These are phyloP conservation scores for Pocillopora verrucosa DNA, from an alignment of 64 coral and sea anemone genomes.

Conservation along the genomic window DNA sequence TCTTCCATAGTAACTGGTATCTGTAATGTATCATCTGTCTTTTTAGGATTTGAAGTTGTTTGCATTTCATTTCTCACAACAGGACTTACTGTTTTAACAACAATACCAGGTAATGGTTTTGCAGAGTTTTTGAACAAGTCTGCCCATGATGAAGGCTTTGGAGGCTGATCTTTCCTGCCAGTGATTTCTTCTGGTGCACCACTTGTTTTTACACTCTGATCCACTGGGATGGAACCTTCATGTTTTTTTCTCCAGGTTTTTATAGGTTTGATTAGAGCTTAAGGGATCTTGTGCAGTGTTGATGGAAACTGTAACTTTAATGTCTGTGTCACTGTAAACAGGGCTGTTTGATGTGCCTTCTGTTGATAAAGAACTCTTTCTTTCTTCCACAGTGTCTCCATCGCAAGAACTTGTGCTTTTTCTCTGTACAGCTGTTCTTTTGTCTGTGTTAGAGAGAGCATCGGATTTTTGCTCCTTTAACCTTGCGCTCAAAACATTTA, in stretches of 20 bases:
- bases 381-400: slow-evolving; percentile 2
- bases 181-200: not conserved
- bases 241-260: not conserved
- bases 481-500: not conserved
- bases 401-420: not conserved
- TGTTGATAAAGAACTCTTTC: slow-evolving; percentile 27
- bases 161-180: slow-evolving; percentile 1
- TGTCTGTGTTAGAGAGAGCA: not conserved
- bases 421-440: not conserved
- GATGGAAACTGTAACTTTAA: not conserved
- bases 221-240: not conserved
- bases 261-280: not conserved
- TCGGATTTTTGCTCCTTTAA: not conserved
- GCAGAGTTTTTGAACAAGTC: slow-evolving; percentile 55
- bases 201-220: not conserved
- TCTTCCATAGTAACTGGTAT: slow-evolving; percentile 51
- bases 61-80: slow-evolving; percentile 4
- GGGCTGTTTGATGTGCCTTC: slow-evolving; percentile 57
- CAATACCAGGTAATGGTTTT: slow-evolving; percentile 9
- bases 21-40: slow-evolving; percentile 45
- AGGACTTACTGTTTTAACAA: not conserved
- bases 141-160: slow-evolving; percentile 40
- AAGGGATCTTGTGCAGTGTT: not conserved
- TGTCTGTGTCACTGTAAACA: slow-evolving; percentile 61
- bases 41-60: slow-evolving; percentile 45